Evolutionary conservation across 2,113 vertebrate genomes (phyloP), one percentile per base, ranked within the genome.

Genomic region (Dipodomys ordii): DNA sequence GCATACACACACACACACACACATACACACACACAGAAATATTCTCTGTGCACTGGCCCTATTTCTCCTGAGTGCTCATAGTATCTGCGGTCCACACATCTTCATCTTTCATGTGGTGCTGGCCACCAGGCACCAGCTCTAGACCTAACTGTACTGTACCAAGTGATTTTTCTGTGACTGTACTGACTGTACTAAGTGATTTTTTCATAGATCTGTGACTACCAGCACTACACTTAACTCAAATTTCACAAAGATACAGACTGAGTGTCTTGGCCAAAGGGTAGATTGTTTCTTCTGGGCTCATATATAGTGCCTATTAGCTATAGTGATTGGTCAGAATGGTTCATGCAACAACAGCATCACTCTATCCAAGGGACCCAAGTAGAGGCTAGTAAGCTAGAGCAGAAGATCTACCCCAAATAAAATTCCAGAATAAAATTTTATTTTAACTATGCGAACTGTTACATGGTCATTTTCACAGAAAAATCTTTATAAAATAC

Each of bases 401-500:
- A 65, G 19, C 32, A 74, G n/a, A 39, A 39, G 39, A 39, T 53
- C 32, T 12, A 4, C 19, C 32, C 32, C n/a, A 93, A 93, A 57
- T 27, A 87, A 79, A 46, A 73, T 19, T 71, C 79, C 28, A 76
- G n/a, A 64, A 76, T 11, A 62, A 35, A 87, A 25, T 80, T 25
- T 91, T 44, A 77, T 20, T 85, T 65, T 76, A 35, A 79, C 30
- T 84, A 69, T 72, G 73, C 76, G 77, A 92, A 67, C 9, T 20
- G 12, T 6, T 18, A 46, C 30, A 67, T 83, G 79, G 77, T 69
- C 76, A 30, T 72, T 92, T 92, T 83, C 20, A n/a, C 28, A 76
- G n/a, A 35, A 95, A 94, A 88, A 82, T 76, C 11, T 74, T 80
- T 83, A 87, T 13, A 83, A 83, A 68, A 74, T 44, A 74, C 1